Evolutionary conservation across 2,113 vertebrate genomes (phyloP).

Genomic region (Engystomops pustulosus): DNA sequence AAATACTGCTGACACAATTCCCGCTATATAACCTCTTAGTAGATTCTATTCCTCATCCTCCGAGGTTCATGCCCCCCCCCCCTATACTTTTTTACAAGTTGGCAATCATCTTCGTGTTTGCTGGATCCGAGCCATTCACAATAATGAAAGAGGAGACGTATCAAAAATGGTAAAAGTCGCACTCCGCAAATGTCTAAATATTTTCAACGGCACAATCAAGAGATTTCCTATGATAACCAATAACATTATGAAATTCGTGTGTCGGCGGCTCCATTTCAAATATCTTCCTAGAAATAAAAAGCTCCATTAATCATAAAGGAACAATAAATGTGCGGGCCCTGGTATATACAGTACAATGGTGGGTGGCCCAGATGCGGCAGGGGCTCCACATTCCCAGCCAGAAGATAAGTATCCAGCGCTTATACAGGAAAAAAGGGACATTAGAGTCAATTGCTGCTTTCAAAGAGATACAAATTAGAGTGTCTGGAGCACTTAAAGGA

Average conservation of each 20-base stretch:
- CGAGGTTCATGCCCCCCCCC: neutral
- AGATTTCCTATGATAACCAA: neutral
- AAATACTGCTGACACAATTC: neutral
- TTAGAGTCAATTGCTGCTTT: constrained; percentile 8
- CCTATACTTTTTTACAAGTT: neutral
- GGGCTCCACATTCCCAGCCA: constrained; percentile 4
- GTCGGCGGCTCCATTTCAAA: neutral
- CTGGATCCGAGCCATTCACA: constrained; percentile 33
- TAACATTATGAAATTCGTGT: neutral
- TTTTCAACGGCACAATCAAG: constrained; percentile 20
- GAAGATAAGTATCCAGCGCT: neutral
- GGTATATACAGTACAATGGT: constrained; percentile 33
- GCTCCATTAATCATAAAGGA: constrained; percentile 17
- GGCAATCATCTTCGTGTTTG: constrained; percentile 28
- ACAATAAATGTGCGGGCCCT: neutral
- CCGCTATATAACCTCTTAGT: neutral
- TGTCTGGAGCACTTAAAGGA: neutral
- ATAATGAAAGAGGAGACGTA: constrained; percentile 26
- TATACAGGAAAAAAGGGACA: neutral
- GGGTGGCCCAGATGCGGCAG: constrained; percentile 8
- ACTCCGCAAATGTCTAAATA: constrained; percentile 43
- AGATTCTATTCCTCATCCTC: neutral
- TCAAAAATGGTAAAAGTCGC: constrained; percentile 28
- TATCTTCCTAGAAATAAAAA: neutral
- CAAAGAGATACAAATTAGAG: neutral